Percentiles rank a stretch among this genome's conserved stretches.
phyloP scores from a whole-genome alignment of 2,888 invertebrate genomes.

The Leucoma salicis region DNA sequence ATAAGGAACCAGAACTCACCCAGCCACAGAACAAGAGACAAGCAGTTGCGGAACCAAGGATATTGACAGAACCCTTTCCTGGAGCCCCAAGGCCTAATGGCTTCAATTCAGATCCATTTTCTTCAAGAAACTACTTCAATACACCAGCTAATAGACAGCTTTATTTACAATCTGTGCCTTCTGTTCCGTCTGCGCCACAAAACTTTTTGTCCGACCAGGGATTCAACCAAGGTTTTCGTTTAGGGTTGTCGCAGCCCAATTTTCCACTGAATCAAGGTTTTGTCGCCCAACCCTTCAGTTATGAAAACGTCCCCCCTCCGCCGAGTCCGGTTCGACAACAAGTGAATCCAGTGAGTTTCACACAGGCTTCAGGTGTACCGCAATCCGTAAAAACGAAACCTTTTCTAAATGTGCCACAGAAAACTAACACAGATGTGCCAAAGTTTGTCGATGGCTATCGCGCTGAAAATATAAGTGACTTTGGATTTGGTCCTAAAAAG shows the following conservation, averaged over 20 bases:
- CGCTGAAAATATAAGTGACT: constrained; percentile 53
- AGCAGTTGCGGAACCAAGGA: constrained; percentile 72
- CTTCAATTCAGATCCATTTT: constrained; percentile 58
- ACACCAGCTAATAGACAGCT: constrained; percentile 60
- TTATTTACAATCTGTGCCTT: constrained; percentile 64
- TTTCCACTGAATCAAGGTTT: constrained; percentile 69
- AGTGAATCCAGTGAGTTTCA: constrained; percentile 54
- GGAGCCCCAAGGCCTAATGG: constrained; percentile 52
- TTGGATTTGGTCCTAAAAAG: constrained; percentile 42
- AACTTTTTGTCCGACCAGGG: constrained; percentile 70
- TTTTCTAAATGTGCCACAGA: constrained; percentile 45
- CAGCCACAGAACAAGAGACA: constrained; percentile 62
- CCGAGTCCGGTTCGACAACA: constrained; percentile 29
- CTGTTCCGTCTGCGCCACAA: constrained; percentile 71
- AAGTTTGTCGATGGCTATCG: constrained; percentile 72
- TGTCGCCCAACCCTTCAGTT: constrained; percentile 58
- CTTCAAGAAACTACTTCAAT: constrained; percentile 58
- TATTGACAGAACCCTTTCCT: constrained; percentile 67
- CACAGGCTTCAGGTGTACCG: constrained; percentile 19
- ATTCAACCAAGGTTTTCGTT: constrained; percentile 67
- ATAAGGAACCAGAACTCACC: constrained; percentile 40
- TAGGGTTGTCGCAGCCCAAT: constrained; percentile 67
- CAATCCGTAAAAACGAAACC: constrained; percentile 49
- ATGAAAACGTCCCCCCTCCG: constrained; percentile 52
- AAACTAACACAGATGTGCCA: constrained; percentile 49